Conservation (phyloP, 2,113 vertebrate species). For the western clawed frog (Xenopus tropicalis) region UCB_Xtro_10.0 CM004443.2:202157001-202157500, state of each 20-base stretch:
- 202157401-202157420: constrained; percentile 7
- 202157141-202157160: too few species aligned
- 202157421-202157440: constrained; percentile 1
- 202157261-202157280: not conserved
- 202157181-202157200: too few species aligned
- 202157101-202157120: too few species aligned
- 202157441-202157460: not conserved
- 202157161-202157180: too few species aligned
- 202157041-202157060: too few species aligned
- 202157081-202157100: too few species aligned
- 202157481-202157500: not conserved
- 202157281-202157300: not conserved
- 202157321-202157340: not conserved
- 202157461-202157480: not conserved
- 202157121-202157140: too few species aligned
- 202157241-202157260: not conserved
- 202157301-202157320: not conserved
- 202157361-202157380: constrained; percentile 11
- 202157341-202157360: not conserved
- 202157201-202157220: too few species aligned
- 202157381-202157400: not conserved
- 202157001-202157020: too few species aligned
- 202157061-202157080: too few species aligned
- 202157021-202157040: too few species aligned
- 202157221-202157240: too few species aligned